A percentile compares a stretch with the other conserved stretches of the same genome.
Conservation (phyloP, 2,113 vertebrate genomes). For the Pseudopodoces humilis region DNA sequence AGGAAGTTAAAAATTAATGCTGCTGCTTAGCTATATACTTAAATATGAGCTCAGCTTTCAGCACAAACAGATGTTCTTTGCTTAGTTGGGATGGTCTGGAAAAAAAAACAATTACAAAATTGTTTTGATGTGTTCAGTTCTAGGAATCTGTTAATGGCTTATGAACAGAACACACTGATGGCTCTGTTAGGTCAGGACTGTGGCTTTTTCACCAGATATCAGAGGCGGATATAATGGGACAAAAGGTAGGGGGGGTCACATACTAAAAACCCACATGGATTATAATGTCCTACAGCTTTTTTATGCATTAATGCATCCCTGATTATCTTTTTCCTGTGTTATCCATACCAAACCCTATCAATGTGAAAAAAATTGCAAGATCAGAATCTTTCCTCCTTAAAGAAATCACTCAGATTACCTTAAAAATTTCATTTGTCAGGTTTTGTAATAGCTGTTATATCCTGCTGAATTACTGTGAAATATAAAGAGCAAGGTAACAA, state of each 20-base stretch:
- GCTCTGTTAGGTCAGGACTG: not conserved
- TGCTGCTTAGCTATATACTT: not conserved
- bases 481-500: not conserved
- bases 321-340: not conserved
- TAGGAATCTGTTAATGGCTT: conserved; percentile 24
- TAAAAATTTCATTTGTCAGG: not conserved
- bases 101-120: not conserved
- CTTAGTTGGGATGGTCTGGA: not conserved
- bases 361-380: not conserved
- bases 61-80: conserved; percentile 28
- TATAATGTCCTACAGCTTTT: not conserved
- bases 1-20: conserved; percentile 50
- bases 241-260: not conserved
- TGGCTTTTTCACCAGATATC: not conserved
- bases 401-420: not conserved
- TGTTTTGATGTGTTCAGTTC: conserved; percentile 8
- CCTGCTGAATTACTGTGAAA: not conserved
- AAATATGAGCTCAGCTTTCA: conserved; percentile 17
- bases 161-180: not conserved
- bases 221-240: not conserved
- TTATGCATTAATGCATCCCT: not conserved
- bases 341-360: not conserved
- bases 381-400: not conserved
- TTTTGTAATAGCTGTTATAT: not conserved
- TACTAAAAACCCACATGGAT: not conserved